Evolutionary conservation across 2,113 vertebrate species (phyloP).

Genomic region (Astur gentilis): DNA sequence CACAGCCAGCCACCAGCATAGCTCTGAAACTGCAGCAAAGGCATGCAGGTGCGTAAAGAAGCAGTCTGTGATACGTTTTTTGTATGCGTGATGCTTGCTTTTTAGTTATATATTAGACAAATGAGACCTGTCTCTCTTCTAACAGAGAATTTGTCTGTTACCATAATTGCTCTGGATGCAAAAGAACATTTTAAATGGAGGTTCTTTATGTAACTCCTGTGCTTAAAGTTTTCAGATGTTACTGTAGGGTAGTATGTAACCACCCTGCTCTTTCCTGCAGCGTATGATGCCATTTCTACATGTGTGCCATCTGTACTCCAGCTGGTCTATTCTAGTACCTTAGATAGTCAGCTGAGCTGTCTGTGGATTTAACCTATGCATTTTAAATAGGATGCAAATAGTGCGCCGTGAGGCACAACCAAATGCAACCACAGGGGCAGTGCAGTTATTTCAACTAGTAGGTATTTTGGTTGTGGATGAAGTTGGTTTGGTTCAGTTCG

Average conservation of each 20-base stretch:
- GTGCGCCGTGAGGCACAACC: neutral
- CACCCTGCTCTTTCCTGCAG: neutral
- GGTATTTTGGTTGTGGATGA: neutral
- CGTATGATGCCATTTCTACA: neutral
- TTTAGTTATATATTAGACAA: neutral
- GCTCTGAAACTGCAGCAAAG: neutral
- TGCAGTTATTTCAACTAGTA: neutral
- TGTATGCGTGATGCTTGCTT: neutral
- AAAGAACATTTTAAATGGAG: neutral
- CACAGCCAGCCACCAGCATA: neutral
- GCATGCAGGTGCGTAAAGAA: neutral
- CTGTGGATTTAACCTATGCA: neutral
- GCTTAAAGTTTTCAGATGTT: neutral
- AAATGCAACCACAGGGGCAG: neutral
- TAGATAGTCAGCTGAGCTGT: neutral
- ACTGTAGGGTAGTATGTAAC: neutral
- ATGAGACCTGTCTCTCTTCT: neutral
- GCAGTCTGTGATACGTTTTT: accelerated
- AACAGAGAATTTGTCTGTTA: neutral
- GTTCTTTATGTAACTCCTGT: neutral
- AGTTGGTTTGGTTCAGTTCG: neutral
- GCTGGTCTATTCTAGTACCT: neutral
- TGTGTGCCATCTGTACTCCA: neutral
- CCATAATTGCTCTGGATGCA: neutral
- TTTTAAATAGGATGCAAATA: neutral